Evolutionary conservation across 2,113 vertebrate species (phyloP), one percentile per base, ranked within the genome.

Genomic region (Dipodomys ordii): DNA sequence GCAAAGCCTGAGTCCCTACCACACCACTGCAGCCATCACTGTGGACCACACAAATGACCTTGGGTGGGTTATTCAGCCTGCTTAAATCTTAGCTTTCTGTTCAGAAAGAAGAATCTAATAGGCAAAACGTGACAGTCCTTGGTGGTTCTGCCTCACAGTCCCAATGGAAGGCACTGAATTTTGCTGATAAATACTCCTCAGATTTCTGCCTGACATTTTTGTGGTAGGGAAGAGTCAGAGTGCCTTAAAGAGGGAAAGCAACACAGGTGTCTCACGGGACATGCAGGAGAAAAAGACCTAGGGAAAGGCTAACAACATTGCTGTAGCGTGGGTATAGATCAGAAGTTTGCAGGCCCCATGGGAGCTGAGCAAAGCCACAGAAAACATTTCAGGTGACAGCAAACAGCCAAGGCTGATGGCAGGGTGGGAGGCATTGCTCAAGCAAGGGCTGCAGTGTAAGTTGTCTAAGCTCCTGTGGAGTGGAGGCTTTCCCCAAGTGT

Each of bases 181-280:
- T 82, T 87, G 57, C 46, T 90, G 76, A n/a, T 35, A 88, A 92
- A 87, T 44, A 28, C 27, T 30, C 27, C 79, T 74, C 30, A 86
- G 53, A 57, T 12, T 28, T 79, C 79, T 76, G 30, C 28, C 12
- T 7, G 49, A 67, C 9, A 3, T 6, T 25, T 73, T 91, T 76
- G 76, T 25, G 28, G 11, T 39, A 57, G 12, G 19, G 0, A 35
- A 92, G n/a, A 46, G 22, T 15, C 23, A 57, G 44, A 67, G 35
- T 13, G 18, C 13, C 30, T 78, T 73, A n/a, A 44, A 72, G 57
- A 67, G 69, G 22, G 46, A 88, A 93, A 60, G 28, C 68, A 57
- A 6, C 16, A 1, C 74, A n/a, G 12, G 19, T 16, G 18, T 39
- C 0, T 60, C 30, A 39, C 8, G 18, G 57, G 18, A 49, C 1